Evolutionary conservation across 2,888 invertebrate species (phyloP).

Genomic region (Nomada ruficornis): DNA sequence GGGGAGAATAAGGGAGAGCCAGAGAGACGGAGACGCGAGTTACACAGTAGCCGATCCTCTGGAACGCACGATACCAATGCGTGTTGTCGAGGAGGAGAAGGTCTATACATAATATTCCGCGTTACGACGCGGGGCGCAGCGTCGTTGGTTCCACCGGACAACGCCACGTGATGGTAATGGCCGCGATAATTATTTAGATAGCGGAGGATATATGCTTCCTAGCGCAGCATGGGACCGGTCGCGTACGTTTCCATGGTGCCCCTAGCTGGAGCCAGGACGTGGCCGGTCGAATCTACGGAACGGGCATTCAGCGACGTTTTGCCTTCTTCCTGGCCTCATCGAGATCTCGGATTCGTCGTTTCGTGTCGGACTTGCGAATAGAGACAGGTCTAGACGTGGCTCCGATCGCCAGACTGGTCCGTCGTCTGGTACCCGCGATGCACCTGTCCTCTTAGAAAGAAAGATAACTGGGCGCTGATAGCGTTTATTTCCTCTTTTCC

Average conservation of each 20-base stretch:
- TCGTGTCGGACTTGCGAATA: constrained; percentile 13
- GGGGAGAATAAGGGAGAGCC: background rate
- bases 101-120: constrained; percentile 75
- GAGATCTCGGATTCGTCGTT: constrained; percentile 49
- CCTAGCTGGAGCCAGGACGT: constrained; percentile 62
- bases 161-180: constrained; percentile 82
- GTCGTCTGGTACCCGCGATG: constrained; percentile 35
- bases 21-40: constrained; percentile 16
- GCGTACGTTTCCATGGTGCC: constrained; percentile 75
- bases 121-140: constrained; percentile 72
- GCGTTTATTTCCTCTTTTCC: background rate
- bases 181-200: constrained; percentile 83
- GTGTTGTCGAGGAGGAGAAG: constrained; percentile 43
- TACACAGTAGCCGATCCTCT: constrained; percentile 35
- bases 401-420: constrained; percentile 26
- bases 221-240: constrained; percentile 80
- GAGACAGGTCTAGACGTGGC: background rate
- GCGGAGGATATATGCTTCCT: constrained; percentile 81
- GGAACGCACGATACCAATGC: constrained; percentile 26
- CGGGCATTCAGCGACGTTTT: constrained; percentile 33
- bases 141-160: constrained; percentile 78
- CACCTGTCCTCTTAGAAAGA: background rate
- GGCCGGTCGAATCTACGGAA: constrained; percentile 55
- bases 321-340: background rate
- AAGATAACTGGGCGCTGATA: background rate